Base-by-base conservation (phyloP, 1,140 invertebrate genomes). In the Subanguina moxae region DNA sequence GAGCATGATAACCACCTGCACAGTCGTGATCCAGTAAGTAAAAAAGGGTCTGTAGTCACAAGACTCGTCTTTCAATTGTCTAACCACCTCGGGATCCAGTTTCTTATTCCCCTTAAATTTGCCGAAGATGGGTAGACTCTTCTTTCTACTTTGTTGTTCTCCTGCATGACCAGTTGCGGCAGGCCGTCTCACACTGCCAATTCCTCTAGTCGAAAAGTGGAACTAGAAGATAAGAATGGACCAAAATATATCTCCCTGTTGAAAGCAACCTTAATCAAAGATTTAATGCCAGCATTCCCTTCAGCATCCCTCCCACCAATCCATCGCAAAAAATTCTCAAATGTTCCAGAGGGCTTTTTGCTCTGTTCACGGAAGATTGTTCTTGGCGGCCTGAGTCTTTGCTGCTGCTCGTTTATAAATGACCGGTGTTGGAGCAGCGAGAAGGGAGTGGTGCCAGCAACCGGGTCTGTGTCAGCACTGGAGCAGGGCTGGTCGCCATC, bases 21-120 rank as follows among this genome's bases (percentile, higher is more conserved):
- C 93, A 15, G 91, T 92, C 57, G 92, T 95, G 28, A 97, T 90
- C 87, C 92, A 99, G 85, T 94, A 98, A 28, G 95, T 98, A 84
- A 99, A 98, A 85, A 91, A 96, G 0, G 94, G 94, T 73, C 94
- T 81, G 59, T 72, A 72, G 21, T 71, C 69, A 38, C 9, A 63
- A 17, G 67, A 71, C 19, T 28, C 19, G 43, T 71, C 69, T 25
- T 62, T 57, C n/a, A 71, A 52, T 21, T 61, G 30, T 23, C 45
- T 23, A 17, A 21, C 46, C 11, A 75, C 1, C 15, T 43, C 19
- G 46, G 43, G 52, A 19, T 72, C 64, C 13, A n/a, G 38, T 15
- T 19, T 38, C 32, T 11, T 38, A 11, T 38, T 38, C 32, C 32
- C 17, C 63, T 62, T 28, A 57, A 67, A 73, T 46, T 62, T 27